phyloP scores from a whole-genome alignment of 2,113 vertebrate species.

The Lepidothrix coronata region DNA sequence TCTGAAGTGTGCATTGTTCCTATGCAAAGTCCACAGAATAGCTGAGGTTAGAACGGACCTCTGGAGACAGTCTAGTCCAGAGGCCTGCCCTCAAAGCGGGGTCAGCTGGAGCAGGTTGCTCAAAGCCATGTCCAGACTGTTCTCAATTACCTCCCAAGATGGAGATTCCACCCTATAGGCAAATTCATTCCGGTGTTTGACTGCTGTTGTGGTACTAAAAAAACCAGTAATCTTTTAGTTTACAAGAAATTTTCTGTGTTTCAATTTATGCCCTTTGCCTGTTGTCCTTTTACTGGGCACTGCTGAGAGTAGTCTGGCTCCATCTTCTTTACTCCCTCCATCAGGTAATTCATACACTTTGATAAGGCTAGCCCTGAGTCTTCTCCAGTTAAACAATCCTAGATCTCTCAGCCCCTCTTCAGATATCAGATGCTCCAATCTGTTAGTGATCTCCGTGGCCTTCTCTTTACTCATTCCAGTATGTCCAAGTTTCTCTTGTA shows the following conservation, averaged over 20 bases:
- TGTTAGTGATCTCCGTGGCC: background rate
- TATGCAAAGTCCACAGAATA: background rate
- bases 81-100: background rate
- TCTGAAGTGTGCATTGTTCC: background rate
- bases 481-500: background rate
- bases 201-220: background rate
- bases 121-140: background rate
- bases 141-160: background rate
- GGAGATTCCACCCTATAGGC: background rate
- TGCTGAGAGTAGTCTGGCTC: background rate
- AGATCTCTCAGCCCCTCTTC: background rate
- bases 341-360: background rate
- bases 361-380: background rate
- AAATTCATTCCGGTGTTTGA: background rate
- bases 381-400: background rate
- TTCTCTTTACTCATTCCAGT: background rate
- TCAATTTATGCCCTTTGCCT: background rate
- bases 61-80: background rate
- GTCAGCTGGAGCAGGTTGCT: background rate
- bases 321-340: background rate
- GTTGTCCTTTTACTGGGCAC: background rate
- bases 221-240: background rate
- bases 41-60: background rate
- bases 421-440: background rate
- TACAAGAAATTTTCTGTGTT: background rate